Evolutionary conservation across 2,113 vertebrate genomes (phyloP).

Genomic region (Haliaeetus leucogaster): DNA sequence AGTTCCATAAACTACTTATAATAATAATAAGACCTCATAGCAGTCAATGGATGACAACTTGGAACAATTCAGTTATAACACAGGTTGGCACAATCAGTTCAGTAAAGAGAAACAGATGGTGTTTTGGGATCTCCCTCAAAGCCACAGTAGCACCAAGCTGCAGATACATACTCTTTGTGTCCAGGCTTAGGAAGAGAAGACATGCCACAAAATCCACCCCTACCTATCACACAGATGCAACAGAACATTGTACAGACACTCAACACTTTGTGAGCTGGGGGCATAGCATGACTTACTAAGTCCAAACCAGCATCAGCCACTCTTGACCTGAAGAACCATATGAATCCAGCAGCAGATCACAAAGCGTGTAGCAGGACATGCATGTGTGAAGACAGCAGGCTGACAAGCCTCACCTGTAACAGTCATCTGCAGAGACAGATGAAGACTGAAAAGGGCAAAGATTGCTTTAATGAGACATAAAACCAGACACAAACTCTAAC

Average conservation of each 20-base stretch:
- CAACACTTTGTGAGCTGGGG: background rate
- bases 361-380: background rate
- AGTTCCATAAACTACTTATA: background rate
- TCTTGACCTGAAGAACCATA: background rate
- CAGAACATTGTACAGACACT: background rate
- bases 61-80: background rate
- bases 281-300: background rate
- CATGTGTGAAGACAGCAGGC: background rate
- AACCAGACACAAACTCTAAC: background rate
- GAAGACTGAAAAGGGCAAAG: background rate
- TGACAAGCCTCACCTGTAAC: background rate
- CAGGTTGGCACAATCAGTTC: background rate
- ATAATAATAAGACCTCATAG: background rate
- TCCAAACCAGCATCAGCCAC: background rate
- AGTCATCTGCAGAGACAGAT: background rate
- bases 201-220: background rate
- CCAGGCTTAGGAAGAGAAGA: background rate
- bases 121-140: background rate
- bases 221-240: background rate
- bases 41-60: background rate
- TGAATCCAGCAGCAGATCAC: background rate
- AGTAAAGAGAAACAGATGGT: background rate
- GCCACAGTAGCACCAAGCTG: background rate
- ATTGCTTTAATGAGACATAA: background rate
- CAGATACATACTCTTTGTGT: background rate